Evolutionary conservation across 2,797 vertebrate genomes (phyloP).

Genomic region (Danio albolineatus): DNA sequence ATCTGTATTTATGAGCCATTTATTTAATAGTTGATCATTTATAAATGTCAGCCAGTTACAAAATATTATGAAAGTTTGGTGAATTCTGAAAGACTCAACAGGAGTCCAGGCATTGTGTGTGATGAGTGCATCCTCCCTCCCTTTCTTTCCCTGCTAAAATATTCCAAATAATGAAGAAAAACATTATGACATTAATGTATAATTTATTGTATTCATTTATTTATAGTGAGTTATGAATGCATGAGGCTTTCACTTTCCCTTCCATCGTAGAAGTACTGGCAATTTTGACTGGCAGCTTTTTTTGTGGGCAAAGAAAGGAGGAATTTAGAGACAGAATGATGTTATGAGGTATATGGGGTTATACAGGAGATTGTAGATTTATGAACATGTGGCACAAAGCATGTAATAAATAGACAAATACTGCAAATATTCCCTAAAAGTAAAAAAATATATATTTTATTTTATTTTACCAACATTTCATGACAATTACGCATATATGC

Average conservation of each 20-base stretch:
- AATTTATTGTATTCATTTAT: conserved; percentile 35
- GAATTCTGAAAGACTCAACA: conserved; percentile 26
- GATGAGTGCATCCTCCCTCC: neutral
- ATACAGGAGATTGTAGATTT: neutral
- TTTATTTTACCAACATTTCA: neutral
- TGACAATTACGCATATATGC: neutral
- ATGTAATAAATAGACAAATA: neutral
- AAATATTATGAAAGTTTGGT: conserved; percentile 30
- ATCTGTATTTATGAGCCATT: conserved; percentile 39
- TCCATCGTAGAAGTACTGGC: neutral
- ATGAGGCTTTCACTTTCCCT: conserved; percentile 14
- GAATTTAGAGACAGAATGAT: neutral
- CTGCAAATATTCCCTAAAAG: neutral
- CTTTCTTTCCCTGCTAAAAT: conserved; percentile 2
- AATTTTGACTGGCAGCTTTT: conserved; percentile 12
- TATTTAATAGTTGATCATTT: conserved; percentile 21
- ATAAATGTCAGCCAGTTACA: conserved; percentile 24
- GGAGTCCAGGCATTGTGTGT: neutral
- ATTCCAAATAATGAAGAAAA: conserved; percentile 40
- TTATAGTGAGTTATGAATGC: conserved; percentile 44
- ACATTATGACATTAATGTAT: conserved; percentile 42
- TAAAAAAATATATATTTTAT: neutral
- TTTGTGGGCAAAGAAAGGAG: neutral
- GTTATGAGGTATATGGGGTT: neutral
- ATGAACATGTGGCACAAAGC: neutral